Percentiles rank a stretch among this genome's conserved stretches.
phyloP scores from a whole-genome alignment of 2,113 vertebrate species.

The Megaleporinus macrocephalus region DNA sequence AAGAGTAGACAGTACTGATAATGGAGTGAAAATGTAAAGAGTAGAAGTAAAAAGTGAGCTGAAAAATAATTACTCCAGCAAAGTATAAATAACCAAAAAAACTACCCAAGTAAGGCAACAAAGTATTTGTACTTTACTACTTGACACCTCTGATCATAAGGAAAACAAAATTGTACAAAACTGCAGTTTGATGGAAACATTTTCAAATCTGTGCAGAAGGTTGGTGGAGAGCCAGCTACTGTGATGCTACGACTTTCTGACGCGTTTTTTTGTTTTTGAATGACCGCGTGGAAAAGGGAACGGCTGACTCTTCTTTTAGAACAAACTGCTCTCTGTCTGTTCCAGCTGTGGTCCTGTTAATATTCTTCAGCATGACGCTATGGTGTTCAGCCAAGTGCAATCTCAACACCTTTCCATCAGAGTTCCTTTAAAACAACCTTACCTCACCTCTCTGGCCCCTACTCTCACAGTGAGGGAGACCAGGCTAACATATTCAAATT shows the following conservation, averaged over 20 bases:
- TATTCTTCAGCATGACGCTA: slow-evolving; percentile 7
- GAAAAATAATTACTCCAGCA: too few species aligned
- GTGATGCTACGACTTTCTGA: not conserved
- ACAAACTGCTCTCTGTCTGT: not conserved
- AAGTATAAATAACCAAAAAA: too few species aligned
- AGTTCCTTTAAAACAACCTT: slow-evolving; percentile 28
- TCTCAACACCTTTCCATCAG: slow-evolving; percentile 44
- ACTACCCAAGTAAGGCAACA: too few species aligned
- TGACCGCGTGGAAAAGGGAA: not conserved
- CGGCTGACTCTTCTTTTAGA: not conserved
- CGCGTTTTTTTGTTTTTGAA: not conserved
- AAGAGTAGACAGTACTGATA: too few species aligned
- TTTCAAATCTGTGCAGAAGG: too few species aligned
- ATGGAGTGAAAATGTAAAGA: too few species aligned
- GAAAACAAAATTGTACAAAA: too few species aligned
- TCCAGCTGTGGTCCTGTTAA: slow-evolving; percentile 6
- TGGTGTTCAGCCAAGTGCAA: slow-evolving; percentile 33
- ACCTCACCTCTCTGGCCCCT: slow-evolving; percentile 34
- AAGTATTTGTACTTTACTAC: too few species aligned
- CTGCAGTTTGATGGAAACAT: too few species aligned
- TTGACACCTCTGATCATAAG: too few species aligned
- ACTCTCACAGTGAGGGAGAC: not conserved
- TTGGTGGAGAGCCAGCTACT: too few species aligned
- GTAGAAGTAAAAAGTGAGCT: too few species aligned
- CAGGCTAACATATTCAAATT: slow-evolving; percentile 34